Percentiles rank a stretch among this genome's conserved stretches.
phyloP scores from a whole-genome alignment of 2,797 vertebrate species.

The Epinephelus awoara region DNA sequence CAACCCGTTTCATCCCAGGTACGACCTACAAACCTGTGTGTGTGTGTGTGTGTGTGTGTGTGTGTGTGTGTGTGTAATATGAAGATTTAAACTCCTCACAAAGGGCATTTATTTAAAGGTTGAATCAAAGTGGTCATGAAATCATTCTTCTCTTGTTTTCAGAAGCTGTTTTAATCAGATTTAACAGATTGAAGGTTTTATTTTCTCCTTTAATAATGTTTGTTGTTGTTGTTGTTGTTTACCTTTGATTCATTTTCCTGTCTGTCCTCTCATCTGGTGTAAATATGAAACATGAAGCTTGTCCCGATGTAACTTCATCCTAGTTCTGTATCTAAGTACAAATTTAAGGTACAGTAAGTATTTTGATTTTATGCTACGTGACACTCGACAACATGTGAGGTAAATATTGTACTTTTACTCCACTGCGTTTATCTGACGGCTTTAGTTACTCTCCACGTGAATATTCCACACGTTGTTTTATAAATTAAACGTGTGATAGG shows the following conservation, averaged over 20 bases:
- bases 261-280: neutral
- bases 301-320: neutral
- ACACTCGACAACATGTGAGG: neutral
- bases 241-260: neutral
- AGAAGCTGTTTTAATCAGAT: neutral
- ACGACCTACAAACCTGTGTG: neutral
- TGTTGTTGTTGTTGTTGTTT: neutral
- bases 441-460: neutral
- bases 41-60: too few species aligned
- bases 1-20: conserved; percentile 62
- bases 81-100: too few species aligned
- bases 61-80: too few species aligned
- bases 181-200: neutral
- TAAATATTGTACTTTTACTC: neutral
- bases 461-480: neutral
- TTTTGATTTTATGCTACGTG: neutral
- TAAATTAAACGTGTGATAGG: neutral
- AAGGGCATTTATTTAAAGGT: neutral
- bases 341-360: too few species aligned
- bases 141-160: neutral
- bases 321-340: neutral
- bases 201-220: neutral
- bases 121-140: neutral
- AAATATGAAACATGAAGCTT: neutral
- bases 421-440: neutral